Conservation (phyloP, 2,113 vertebrate genomes). For the Xiphophorus hellerii region DNA sequence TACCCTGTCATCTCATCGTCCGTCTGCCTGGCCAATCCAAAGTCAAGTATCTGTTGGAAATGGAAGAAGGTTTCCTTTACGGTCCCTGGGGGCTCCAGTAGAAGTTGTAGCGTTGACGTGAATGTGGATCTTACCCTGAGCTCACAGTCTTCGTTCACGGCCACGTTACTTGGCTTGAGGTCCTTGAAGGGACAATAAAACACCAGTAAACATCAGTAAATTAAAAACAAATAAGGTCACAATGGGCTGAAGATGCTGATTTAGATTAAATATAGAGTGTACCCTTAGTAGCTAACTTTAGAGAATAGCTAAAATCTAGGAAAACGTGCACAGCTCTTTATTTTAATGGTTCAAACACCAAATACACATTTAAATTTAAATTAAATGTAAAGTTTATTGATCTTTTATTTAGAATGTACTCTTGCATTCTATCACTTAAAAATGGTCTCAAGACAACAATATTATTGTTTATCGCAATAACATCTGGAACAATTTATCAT, state of each 20-base stretch:
- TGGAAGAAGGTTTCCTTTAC: not conserved
- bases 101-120: not conserved
- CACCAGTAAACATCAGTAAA: not conserved
- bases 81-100: not conserved
- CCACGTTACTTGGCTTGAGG: slow-evolving; percentile 96
- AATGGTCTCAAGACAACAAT: too few relatives aligned
- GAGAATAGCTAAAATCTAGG: too few relatives aligned
- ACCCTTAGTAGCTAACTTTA: too few relatives aligned
- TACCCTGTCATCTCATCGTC: slow-evolving; percentile 99
- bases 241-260: not conserved
- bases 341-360: too few relatives aligned
- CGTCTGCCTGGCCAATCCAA: slow-evolving; percentile 93
- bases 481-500: too few relatives aligned
- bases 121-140: slow-evolving; percentile 83
- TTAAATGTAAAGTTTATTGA: too few relatives aligned
- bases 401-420: too few relatives aligned
- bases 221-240: not conserved
- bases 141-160: slow-evolving; percentile 97
- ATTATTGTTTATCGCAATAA: too few relatives aligned
- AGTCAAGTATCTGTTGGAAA: slow-evolving; percentile 90
- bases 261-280: not conserved
- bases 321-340: too few relatives aligned
- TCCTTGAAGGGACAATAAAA: slow-evolving; percentile 78
- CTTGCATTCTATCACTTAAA: too few relatives aligned
- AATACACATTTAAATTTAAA: too few relatives aligned